phyloP scores from a whole-genome alignment of 2,888 invertebrate species.

The Tetragonula carbonaria region DNA sequence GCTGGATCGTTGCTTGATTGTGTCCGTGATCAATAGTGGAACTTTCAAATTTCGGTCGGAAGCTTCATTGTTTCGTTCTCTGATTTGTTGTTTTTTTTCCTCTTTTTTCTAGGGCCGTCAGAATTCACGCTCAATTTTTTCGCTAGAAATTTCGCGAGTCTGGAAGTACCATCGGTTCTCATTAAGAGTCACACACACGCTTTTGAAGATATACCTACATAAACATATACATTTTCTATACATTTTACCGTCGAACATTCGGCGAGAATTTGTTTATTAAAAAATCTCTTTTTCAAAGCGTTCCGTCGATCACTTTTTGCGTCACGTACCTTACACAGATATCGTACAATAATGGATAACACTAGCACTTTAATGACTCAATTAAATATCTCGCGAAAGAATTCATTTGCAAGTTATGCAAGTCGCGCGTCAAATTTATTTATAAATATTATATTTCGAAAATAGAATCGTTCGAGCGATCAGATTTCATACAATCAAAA shows the following conservation, averaged over 20 bases:
- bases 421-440: too few relatives aligned
- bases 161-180: neutral
- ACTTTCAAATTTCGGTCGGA: neutral
- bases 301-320: too few relatives aligned
- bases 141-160: neutral
- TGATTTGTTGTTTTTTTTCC: neutral
- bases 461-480: too few relatives aligned
- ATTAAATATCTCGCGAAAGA: too few relatives aligned
- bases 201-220: too few relatives aligned
- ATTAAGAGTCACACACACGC: neutral
- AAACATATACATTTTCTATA: too few relatives aligned
- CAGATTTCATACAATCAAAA: too few relatives aligned
- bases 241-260: neutral
- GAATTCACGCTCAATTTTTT: neutral
- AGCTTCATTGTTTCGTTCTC: neutral
- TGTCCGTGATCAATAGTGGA: neutral
- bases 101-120: neutral
- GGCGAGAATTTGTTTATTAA: neutral
- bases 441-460: too few relatives aligned
- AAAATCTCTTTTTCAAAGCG: neutral
- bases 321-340: too few relatives aligned
- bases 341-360: too few relatives aligned
- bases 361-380: too few relatives aligned
- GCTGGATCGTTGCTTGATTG: conserved; percentile 7
- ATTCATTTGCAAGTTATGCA: too few relatives aligned